Evolutionary conservation across 2,888 invertebrate genomes (phyloP).

Genomic region (Graphium colonna): DNA sequence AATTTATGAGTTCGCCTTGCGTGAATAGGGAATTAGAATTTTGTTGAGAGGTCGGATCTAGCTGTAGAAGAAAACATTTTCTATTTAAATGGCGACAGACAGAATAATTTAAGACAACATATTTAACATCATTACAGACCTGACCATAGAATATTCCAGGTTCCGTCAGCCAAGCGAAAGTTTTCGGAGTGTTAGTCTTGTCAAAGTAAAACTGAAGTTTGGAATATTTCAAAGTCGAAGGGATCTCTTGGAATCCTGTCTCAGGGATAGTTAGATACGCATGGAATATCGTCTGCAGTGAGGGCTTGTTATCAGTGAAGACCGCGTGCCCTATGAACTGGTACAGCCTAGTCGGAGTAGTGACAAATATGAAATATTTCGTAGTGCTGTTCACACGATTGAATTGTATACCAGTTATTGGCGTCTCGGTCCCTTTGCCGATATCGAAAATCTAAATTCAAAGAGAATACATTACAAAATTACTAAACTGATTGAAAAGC

Average conservation of each 20-base stretch:
- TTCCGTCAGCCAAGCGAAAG: constrained; percentile 93
- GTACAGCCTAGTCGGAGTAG: constrained; percentile 91
- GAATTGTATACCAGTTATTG: constrained; percentile 94
- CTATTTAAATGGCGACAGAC: not conserved
- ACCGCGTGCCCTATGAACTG: constrained; percentile 91
- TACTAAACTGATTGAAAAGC: too few species aligned
- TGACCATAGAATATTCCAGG: constrained; percentile 90
- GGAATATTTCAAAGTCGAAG: constrained; percentile 87
- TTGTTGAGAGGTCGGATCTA: constrained; percentile 72
- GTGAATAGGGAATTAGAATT: constrained; percentile 71
- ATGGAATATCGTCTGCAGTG: constrained; percentile 89
- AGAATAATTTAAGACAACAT: not conserved
- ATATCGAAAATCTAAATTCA: constrained; percentile 89
- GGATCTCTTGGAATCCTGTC: constrained; percentile 85
- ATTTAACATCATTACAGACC: constrained; percentile 61
- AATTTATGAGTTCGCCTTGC: constrained; percentile 63
- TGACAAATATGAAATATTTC: constrained; percentile 90
- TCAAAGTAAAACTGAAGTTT: constrained; percentile 88
- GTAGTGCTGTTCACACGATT: constrained; percentile 85
- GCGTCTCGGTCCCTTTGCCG: constrained; percentile 86
- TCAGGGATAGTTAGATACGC: constrained; percentile 87
- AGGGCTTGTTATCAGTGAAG: constrained; percentile 86
- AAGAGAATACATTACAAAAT: constrained; percentile 29
- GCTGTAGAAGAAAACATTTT: constrained; percentile 46
- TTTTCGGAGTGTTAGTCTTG: constrained; percentile 83